Base-by-base conservation (phyloP, 2,797 vertebrate genomes). In the Crocidura indochinensis region DNA sequence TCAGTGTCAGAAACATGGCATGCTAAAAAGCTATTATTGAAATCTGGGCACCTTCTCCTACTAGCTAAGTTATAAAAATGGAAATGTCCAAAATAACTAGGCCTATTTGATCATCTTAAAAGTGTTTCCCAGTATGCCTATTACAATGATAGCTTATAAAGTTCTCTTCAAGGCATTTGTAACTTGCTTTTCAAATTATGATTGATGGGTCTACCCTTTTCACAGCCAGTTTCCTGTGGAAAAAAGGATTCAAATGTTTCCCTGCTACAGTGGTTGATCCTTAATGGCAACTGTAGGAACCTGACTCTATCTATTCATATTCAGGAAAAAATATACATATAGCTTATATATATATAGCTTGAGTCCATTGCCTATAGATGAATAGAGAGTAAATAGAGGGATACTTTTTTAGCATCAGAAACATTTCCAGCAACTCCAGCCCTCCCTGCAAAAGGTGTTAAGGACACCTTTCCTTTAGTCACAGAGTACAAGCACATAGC, bases 381-480 rank as follows among this genome's bases (percentile, higher is more conserved):
- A 90, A 78, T 62, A 22, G 51, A 12, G 8, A 56, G 0, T 38
- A 80, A 49, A 76, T 29, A 84, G 72, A 49, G 31, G 8, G n/a
- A 47, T 69, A 78, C 31, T 44, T 60, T 64, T 88, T 92, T 38
- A 51, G 75, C 62, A 77, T 67, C 76, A 88, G 47, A 88, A 94
- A 96, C 73, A 24, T 96, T 65, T 95, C 76, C 83, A 78, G 47
- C 68, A 91, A 94, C 90, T 69, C 31, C 62, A 85, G 92, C 79
- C n/a, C 31, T 92, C 27, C 5, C 6, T 79, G 53, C n/a, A 15
- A 5, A 87, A 31, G 83, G 71, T 95, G 85, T 93, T 8, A 3
- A 76, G 67, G 91, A 90, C 95, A 69, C 94, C 95, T 84, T 95
- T 96, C 94, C 92, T 94, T 74, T 53, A 82, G 51, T 83, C 53